These are phyloP conservation scores for Ginglymostoma cirratum DNA, from an alignment of 2,113 vertebrate genomes.

Conservation along the genomic window DNA sequence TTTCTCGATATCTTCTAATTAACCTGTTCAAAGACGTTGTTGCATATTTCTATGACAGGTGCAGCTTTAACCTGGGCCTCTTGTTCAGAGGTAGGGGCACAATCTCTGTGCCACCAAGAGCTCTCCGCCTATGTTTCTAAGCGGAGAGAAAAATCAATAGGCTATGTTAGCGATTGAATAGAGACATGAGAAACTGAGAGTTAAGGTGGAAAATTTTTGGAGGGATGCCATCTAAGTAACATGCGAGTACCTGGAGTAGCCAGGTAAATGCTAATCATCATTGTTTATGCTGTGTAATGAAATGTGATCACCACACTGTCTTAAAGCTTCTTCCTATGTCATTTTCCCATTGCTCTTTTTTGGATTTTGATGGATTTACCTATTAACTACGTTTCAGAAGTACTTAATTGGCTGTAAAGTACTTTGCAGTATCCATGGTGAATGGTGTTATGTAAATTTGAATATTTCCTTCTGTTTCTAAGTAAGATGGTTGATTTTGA, in stretches of 20 bases:
- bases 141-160: not conserved
- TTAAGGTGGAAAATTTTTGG: too few species aligned
- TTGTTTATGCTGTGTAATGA: not conserved
- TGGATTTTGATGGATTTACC: not conserved
- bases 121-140: too few species aligned
- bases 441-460: not conserved
- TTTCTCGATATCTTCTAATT: not conserved
- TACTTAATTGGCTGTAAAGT: not conserved
- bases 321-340: not conserved
- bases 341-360: not conserved
- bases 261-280: not conserved
- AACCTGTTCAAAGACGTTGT: too few species aligned
- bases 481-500: not conserved
- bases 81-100: too few species aligned
- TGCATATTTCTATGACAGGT: too few species aligned
- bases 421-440: not conserved
- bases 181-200: too few species aligned
- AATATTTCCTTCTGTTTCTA: not conserved
- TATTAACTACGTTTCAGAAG: not conserved
- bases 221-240: not conserved
- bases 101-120: too few species aligned
- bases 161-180: not conserved
- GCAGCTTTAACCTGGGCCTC: too few species aligned
- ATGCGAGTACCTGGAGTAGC: not conserved
- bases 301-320: not conserved